Evolutionary conservation across 2,888 invertebrate genomes (phyloP).

Genomic region (Timandra comae): DNA sequence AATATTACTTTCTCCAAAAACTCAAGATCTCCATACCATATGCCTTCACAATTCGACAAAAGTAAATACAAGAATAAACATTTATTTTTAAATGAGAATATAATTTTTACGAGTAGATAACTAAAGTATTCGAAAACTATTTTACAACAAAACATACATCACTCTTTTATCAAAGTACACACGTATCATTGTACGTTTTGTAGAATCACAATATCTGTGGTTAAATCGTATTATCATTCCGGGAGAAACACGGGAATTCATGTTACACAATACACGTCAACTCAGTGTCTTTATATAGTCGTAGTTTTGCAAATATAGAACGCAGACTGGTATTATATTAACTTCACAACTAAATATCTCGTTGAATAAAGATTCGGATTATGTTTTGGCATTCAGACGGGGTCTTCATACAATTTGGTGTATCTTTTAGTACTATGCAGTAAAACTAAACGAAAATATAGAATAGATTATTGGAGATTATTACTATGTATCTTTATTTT

Average conservation of each 20-base stretch:
- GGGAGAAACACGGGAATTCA: constrained; percentile 32
- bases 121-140: no score
- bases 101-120: constrained; percentile 3
- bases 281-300: constrained; percentile 32
- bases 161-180: constrained; percentile 5
- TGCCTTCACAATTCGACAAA: no score
- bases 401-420: constrained; percentile 23
- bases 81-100: no score
- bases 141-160: no score
- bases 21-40: no score
- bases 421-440: constrained; percentile 35
- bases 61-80: no score
- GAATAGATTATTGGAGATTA: constrained; percentile 36
- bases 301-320: constrained; percentile 40
- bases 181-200: constrained; percentile 9
- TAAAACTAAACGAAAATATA: constrained; percentile 38
- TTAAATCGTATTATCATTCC: constrained; percentile 29
- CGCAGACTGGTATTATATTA: constrained; percentile 45
- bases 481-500: constrained; percentile 37
- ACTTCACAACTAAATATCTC: constrained; percentile 39
- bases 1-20: no score
- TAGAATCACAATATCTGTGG: constrained; percentile 10
- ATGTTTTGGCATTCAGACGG: constrained; percentile 31
- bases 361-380: constrained; percentile 42
- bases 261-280: constrained; percentile 30